Evolutionary conservation across 2,797 vertebrate genomes (phyloP).

Genomic region (Pantherophis alleghaniensis): DNA sequence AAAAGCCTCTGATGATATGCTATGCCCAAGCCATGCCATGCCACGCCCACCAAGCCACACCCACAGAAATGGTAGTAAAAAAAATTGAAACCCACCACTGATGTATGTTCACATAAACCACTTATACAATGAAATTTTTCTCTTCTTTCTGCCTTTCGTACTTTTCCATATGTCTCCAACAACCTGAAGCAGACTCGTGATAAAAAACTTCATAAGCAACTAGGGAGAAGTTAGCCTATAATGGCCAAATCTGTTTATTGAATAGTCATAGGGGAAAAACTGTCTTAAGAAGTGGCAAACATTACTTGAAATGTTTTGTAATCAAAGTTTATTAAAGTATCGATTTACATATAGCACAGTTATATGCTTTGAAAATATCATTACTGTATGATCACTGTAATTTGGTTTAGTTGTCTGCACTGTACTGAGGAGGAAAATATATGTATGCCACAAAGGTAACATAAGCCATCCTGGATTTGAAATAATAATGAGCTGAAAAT

Average conservation of each 20-base stretch:
- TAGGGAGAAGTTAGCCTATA: neutral
- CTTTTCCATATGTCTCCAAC: neutral
- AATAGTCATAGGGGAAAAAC: neutral
- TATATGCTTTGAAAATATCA: neutral
- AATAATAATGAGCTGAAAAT: constrained; percentile 45
- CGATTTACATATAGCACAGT: neutral
- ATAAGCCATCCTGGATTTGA: constrained; percentile 45
- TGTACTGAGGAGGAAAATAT: neutral
- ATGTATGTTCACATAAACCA: neutral
- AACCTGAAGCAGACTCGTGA: neutral
- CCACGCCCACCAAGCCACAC: too few relatives aligned
- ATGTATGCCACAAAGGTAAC: neutral
- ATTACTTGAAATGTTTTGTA: neutral
- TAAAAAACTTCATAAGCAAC: neutral
- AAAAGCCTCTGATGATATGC: too few relatives aligned
- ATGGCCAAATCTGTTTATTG: neutral
- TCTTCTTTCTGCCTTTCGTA: neutral
- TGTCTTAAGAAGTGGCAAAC: neutral
- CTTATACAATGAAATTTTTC: neutral
- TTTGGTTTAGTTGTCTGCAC: neutral
- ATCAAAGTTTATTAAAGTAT: neutral
- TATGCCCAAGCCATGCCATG: too few relatives aligned
- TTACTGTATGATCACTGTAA: neutral
- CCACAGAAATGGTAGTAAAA: too few relatives aligned
- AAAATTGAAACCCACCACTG: too few relatives aligned